Conservation (phyloP, 2,797 vertebrate genomes). For the Momotus momota region DNA sequence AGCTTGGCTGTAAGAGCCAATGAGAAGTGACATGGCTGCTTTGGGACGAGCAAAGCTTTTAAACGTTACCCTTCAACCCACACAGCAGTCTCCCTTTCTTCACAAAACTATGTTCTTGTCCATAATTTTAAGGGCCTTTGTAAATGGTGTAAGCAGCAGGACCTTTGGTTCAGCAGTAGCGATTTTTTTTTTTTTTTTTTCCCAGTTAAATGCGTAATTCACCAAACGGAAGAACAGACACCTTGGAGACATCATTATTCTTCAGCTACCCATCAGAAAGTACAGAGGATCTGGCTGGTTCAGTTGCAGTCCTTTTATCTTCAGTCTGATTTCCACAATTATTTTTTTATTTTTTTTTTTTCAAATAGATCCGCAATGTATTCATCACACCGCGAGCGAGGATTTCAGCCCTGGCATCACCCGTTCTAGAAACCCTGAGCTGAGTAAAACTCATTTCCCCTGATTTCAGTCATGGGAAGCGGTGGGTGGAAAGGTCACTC, state of each 20-base stretch:
- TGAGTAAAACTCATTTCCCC: slow-evolving; percentile 44
- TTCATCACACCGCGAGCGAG: slow-evolving; percentile 36
- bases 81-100: slow-evolving; percentile 44
- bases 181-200: neutral
- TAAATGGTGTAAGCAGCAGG: slow-evolving; percentile 49
- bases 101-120: slow-evolving; percentile 9
- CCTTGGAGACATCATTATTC: slow-evolving; percentile 69
- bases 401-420: slow-evolving; percentile 7
- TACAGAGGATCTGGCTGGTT: slow-evolving; percentile 56
- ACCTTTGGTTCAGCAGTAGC: slow-evolving; percentile 27
- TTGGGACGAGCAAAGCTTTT: slow-evolving; percentile 31
- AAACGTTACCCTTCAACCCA: slow-evolving; percentile 49
- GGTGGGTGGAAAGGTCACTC: slow-evolving; percentile 51
- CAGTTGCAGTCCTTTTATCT: slow-evolving; percentile 42
- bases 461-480: slow-evolving; percentile 32
- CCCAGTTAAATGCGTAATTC: slow-evolving; percentile 50
- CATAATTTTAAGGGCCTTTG: slow-evolving; percentile 53
- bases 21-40: neutral
- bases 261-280: slow-evolving; percentile 40
- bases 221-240: slow-evolving; percentile 21
- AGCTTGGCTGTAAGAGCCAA: neutral
- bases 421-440: slow-evolving; percentile 1
- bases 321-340: slow-evolving; percentile 30
- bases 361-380: slow-evolving; percentile 17
- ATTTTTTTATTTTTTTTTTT: neutral